Evolutionary conservation across 2,113 vertebrate species (phyloP).

Genomic region (Tauraco erythrolophus): DNA sequence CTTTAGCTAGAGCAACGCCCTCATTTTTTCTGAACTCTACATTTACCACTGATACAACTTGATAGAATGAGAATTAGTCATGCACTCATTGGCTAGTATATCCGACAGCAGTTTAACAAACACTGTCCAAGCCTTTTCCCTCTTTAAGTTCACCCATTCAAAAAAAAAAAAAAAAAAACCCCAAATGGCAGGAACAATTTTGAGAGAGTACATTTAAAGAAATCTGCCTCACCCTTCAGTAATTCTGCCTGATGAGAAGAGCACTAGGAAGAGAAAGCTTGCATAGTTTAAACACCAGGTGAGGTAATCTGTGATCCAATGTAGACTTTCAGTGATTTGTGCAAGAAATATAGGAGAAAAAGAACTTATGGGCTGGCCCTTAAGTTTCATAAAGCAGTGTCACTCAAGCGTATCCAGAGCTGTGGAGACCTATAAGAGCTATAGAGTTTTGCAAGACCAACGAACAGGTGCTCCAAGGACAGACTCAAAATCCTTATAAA

Average conservation of each 20-base stretch:
- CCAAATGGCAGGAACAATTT: background rate
- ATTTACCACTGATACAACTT: background rate
- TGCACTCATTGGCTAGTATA: background rate
- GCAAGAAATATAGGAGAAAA: background rate
- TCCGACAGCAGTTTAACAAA: background rate
- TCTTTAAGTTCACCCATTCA: background rate
- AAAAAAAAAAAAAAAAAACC: background rate
- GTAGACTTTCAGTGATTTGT: background rate
- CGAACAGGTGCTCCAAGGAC: background rate
- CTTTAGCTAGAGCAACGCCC: background rate
- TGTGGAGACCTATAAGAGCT: background rate
- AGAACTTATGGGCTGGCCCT: background rate
- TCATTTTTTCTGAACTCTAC: background rate
- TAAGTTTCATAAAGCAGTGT: background rate
- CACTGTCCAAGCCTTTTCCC: background rate
- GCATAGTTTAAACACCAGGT: background rate
- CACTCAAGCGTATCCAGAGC: background rate
- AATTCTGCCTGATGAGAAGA: background rate
- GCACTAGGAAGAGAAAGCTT: background rate
- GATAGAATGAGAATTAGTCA: background rate
- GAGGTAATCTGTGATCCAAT: background rate
- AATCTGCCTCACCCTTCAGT: background rate
- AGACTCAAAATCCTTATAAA: background rate
- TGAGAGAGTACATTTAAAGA: background rate
- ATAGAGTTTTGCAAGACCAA: background rate